Base-by-base conservation (phyloP, 2,888 invertebrate genomes). In the Macrosoma leucophasiata region DNA sequence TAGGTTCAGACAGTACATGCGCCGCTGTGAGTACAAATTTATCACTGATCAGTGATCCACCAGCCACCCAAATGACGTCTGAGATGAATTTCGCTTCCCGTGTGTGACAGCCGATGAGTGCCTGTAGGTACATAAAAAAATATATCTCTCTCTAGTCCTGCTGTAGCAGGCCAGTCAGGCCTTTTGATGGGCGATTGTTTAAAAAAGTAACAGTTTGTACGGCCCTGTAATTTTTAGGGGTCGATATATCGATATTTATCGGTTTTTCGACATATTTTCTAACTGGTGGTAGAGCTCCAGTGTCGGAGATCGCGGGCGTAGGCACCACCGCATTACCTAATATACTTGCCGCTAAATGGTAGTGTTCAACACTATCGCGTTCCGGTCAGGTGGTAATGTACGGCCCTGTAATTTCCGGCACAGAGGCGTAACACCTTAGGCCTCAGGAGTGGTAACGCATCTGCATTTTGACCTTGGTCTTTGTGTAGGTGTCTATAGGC, bases 11-110 rank as follows among this genome's bases (percentile, higher is more conserved):
- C 0, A 33, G n/a, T 3, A 33, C 22, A 32, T 72, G 72, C 0
- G 54, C 72, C 0, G 71, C 67, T 0, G 72, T 67, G 8, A 73
- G 48, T 1, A 73, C 52, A 38, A 55, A 70, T 8, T 46, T 43
- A 15, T 66, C 64, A 23, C 67, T 70, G 34, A 72, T 52, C 12
- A 72, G 41, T 0, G 60, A 30, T 0, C 69, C 72, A 0, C 61
- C 69, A 33, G 71, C 70, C 2, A 50, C 39, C 63, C 65, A 72
- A 7, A 44, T 30, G 0, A 43, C 29, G 0, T 48, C 38, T 0
- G 19, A 33, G 1, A 55, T 59, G 13, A 46, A 1, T 18, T n/a
- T 11, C 14, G n/a, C 3, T n/a, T 15, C 13, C 11, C 13, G 15
- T 23, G n/a, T 17, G 12, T 28, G 5, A n/a, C 23, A 68, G 1